Conservation (phyloP, 2,113 vertebrate species). For the Dasyprocta punctata region DNA sequence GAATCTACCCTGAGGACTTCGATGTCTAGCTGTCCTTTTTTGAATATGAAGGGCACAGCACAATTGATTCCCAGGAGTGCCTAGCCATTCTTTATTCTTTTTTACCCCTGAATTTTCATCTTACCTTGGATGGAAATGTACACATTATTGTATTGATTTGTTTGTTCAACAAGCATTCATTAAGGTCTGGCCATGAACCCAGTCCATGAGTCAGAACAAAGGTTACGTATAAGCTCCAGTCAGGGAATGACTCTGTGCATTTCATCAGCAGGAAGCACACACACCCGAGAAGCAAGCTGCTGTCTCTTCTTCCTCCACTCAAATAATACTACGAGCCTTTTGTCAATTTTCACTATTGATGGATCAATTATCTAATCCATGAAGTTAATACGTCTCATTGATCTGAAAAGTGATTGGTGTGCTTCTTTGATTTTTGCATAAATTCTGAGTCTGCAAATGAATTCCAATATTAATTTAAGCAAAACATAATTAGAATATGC, state of each 20-base stretch:
- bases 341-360: not conserved
- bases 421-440: not conserved
- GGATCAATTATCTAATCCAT: not conserved
- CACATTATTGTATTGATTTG: not conserved
- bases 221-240: constrained; percentile 44
- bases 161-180: constrained; percentile 50
- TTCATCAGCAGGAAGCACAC: constrained; percentile 1
- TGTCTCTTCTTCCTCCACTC: not conserved
- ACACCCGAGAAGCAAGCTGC: not conserved
- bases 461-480: constrained; percentile 25
- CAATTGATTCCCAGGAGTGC: constrained; percentile 33
- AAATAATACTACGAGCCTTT: not conserved
- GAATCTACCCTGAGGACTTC: not conserved
- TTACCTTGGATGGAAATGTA: constrained; percentile 47
- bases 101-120: constrained; percentile 20
- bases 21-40: not conserved
- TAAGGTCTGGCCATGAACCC: constrained; percentile 25
- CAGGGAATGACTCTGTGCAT: constrained; percentile 12
- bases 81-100: constrained; percentile 3
- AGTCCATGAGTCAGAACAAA: constrained; percentile 27
- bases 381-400: not conserved
- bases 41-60: constrained; percentile 6
- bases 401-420: not conserved
- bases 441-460: not conserved
- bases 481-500: constrained; percentile 32